Base-by-base conservation (phyloP, 2,888 invertebrate species). In the Apotomis turbidana region DNA sequence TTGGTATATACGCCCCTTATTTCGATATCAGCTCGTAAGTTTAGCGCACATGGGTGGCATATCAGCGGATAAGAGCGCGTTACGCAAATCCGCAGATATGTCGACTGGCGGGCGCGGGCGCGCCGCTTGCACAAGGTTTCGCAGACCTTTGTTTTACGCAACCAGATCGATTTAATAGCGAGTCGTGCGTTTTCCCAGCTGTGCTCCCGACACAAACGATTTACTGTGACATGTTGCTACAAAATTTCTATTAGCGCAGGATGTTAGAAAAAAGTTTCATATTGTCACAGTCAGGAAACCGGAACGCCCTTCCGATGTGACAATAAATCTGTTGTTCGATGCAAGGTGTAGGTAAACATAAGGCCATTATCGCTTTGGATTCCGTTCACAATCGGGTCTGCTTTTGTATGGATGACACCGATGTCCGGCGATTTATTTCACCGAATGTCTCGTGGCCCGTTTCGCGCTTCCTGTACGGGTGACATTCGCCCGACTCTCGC, bases 111-210 rank as follows among this genome's bases (percentile, higher is more conserved):
- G 88, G 89, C 91, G 91, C 90, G 90, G 66, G 60, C 72, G 90
- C 78, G 74, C 76, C 90, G 91, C 91, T 93, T 93, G 90, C 93
- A 93, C 93, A 93, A 93, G 93, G 91, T 88, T 92, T 90, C 87
- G 88, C 91, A 93, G 93, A 93, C 93, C 93, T 93, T 93, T 93
- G 93, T 93, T 93, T 93, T 93, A 92, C 91, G 93, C 93, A 93
- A 93, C 90, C 85, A 85, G 90, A 91, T 93, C 91, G 91, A 91
- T 91, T 93, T 91, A 92, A 92, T 89, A 90, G 89, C 88, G 87
- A 87, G 89, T 90, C 90, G 90, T 90, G 87, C 90, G 88, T 91
- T 91, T 90, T 90, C 90, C 88, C 89, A 91, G 89, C 89, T 87
- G 87, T 86, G 86, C 84, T 85, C 87, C 83, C 84, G 81, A 85